Evolutionary conservation across 2,797 vertebrate species (phyloP), one percentile per base, ranked within the genome.

Genomic region (Rhabdomys pumilio): DNA sequence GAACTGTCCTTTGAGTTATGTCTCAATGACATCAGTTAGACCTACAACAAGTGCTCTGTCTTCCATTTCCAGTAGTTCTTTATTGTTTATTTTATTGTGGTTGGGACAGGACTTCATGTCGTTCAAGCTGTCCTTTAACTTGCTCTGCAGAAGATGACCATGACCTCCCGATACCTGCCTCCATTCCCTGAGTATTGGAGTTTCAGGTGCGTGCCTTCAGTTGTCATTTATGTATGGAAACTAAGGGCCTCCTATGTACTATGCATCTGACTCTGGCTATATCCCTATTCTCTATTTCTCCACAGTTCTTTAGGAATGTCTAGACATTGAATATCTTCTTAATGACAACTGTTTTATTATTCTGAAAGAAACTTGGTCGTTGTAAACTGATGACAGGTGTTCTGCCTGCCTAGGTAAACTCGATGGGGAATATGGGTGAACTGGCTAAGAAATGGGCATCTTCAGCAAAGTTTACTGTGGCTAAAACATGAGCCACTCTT

Each of bases 221-320:
- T 88, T 22, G 14, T 41, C 13, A 24, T 73, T 87, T 57, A 55
- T 57, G 15, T 29, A 29, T 57, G 22, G 34, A 55, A 55, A 11
- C 4, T 55, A 87, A 24, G 19, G 67, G 24, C 8, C 50, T 87
- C 50, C 38, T 87, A 8, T 4, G 14, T 72, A 24, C 47, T 38
- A 6, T 9, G 34, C 4, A 38, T 55, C 47, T 38, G 50, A 17
- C 67, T 47, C 14, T 2, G 26, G 19, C 50, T 29, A 55, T 22
- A 41, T 41, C 26, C 24, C 22, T 17, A 38, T 38, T n/a, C 13
- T n/a, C 22, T 41, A 12, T 20, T 41, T 57, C 15, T 11, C 34
- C 44, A 73, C 5, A 57, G 12, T 65, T 91, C n/a, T 94, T 91
- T 94, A 69, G 65, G 65, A 91, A 57, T 67, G 82, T 93, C 59